Conservation (phyloP, 2,888 invertebrate genomes). For the Stenoptilia bipunctidactyla region DNA sequence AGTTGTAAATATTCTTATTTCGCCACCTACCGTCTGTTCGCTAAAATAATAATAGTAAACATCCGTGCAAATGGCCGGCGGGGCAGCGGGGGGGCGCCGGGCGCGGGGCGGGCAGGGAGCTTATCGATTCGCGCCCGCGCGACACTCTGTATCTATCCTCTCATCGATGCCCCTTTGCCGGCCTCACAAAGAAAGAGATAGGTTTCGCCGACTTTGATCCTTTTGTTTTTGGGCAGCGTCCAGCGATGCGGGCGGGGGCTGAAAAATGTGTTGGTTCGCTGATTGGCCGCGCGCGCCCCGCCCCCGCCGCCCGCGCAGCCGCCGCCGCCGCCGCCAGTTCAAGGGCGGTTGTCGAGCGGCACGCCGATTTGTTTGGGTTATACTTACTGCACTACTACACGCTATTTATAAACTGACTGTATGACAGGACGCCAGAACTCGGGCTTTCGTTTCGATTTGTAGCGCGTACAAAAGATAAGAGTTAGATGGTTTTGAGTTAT, state of each 20-base stretch:
- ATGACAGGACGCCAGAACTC: no score
- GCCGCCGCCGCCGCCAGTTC: slow-evolving; percentile 40
- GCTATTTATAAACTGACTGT: slow-evolving; percentile 2
- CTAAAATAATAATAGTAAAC: slow-evolving; percentile 71
- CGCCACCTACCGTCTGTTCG: slow-evolving; percentile 63
- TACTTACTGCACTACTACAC: slow-evolving; percentile 1
- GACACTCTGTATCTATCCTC: slow-evolving; percentile 67
- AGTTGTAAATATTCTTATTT: slow-evolving; percentile 38
- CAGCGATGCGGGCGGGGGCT: slow-evolving; percentile 68
- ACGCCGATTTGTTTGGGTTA: slow-evolving; percentile 53
- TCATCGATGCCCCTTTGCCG: slow-evolving; percentile 65
- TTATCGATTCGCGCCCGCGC: slow-evolving; percentile 69
- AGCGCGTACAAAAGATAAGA: no score
- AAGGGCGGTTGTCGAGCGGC: slow-evolving; percentile 59
- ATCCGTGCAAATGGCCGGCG: slow-evolving; percentile 70
- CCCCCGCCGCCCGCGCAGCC: slow-evolving; percentile 26
- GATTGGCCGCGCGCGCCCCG: slow-evolving; percentile 59
- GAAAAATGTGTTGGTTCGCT: slow-evolving; percentile 68
- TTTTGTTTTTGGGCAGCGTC: slow-evolving; percentile 72
- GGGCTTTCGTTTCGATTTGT: no score
- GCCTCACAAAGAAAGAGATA: slow-evolving; percentile 71
- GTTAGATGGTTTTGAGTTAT: no score
- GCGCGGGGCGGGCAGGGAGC: slow-evolving; percentile 23
- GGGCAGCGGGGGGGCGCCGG: slow-evolving; percentile 29
- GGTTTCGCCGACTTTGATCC: slow-evolving; percentile 71